These are phyloP conservation scores for Prochilodus magdalenae DNA, from an alignment of 2,113 vertebrate species.

Conservation along the genomic window DNA sequence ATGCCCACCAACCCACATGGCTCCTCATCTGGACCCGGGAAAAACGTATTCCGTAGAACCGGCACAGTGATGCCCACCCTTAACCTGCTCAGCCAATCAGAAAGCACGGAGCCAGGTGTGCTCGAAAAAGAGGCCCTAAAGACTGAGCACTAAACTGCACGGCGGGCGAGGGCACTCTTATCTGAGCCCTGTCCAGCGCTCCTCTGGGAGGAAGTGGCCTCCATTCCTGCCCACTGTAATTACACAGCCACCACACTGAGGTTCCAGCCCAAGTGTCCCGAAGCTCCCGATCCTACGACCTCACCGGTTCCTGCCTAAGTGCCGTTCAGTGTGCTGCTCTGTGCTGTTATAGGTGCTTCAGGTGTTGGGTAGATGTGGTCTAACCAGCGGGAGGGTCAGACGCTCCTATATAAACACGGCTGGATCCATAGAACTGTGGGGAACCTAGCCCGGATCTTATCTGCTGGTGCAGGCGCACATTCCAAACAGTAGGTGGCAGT, in stretches of 20 bases:
- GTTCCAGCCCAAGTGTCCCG: too few relatives aligned
- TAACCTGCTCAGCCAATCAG: too few relatives aligned
- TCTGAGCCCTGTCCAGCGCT: neutral
- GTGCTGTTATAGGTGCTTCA: too few relatives aligned
- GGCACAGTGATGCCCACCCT: too few relatives aligned
- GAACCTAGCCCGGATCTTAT: neutral
- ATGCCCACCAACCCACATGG: too few relatives aligned
- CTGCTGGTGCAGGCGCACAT: neutral
- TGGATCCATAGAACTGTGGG: too few relatives aligned
- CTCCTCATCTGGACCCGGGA: too few relatives aligned
- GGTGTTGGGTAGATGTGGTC: too few relatives aligned
- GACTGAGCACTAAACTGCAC: neutral
- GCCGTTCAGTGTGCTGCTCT: too few relatives aligned
- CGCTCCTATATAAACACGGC: neutral
- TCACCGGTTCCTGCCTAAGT: neutral
- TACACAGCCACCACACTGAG: neutral
- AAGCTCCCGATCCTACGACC: neutral
- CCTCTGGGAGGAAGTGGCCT: neutral
- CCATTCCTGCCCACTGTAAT: neutral
- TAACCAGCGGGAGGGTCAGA: neutral
- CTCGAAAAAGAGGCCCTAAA: neutral
- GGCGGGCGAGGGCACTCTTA: neutral
- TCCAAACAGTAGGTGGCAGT: conserved; percentile 44
- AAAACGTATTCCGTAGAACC: too few relatives aligned
- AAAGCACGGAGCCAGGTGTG: too few relatives aligned